Conservation (phyloP, 2,113 vertebrate genomes). For the Mixornis gularis region DNA sequence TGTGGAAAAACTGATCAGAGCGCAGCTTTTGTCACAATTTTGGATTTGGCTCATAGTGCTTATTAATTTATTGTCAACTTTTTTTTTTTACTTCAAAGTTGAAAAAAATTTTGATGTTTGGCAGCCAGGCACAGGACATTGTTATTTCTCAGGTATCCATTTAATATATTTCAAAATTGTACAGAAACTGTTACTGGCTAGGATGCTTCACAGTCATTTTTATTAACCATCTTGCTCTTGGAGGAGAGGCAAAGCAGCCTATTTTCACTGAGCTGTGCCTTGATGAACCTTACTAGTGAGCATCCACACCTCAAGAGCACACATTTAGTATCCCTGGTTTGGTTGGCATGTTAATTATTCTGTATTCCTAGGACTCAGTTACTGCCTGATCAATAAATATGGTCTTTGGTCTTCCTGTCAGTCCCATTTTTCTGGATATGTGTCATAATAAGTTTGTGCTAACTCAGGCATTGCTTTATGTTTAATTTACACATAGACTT, state of each 20-base stretch:
- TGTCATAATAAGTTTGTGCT: neutral
- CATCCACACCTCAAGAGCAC: neutral
- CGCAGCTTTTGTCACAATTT: neutral
- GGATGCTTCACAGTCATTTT: neutral
- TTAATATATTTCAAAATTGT: neutral
- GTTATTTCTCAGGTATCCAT: neutral
- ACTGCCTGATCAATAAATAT: neutral
- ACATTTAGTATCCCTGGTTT: neutral
- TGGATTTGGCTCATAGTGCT: neutral
- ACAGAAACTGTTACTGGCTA: neutral
- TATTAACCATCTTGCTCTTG: neutral
- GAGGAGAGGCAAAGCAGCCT: neutral
- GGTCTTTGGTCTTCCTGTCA: neutral
- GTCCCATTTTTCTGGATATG: neutral
- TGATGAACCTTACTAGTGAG: neutral
- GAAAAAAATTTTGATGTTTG: neutral
- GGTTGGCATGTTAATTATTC: neutral
- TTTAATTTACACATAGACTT: neutral
- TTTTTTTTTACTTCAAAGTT: neutral
- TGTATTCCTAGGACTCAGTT: neutral
- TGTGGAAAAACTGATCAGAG: neutral
- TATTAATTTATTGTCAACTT: neutral
- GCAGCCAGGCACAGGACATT: neutral
- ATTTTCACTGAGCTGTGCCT: neutral
- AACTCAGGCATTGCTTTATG: neutral